Conservation (phyloP, 2,888 invertebrate species). For the Luperina testacea region DNA sequence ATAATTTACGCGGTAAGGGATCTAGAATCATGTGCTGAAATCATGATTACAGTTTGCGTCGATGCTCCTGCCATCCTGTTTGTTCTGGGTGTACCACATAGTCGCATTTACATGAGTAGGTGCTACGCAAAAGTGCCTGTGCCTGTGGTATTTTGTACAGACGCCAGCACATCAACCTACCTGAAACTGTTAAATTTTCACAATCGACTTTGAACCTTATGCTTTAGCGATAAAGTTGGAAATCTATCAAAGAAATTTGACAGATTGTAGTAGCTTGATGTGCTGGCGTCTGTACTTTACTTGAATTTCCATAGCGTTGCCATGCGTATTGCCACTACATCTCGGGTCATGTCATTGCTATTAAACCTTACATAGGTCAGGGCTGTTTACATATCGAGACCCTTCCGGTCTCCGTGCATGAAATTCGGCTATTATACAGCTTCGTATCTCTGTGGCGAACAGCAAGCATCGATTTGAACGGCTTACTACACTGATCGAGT, state of each 20-base stretch:
- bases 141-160: background rate
- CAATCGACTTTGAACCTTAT: too few relatives aligned
- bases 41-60: too few relatives aligned
- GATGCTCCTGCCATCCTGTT: background rate
- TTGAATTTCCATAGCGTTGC: background rate
- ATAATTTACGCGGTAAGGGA: too few relatives aligned
- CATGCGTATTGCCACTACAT: background rate
- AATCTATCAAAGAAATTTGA: too few relatives aligned
- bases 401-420: constrained; percentile 5
- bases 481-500: background rate
- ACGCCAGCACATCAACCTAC: too few relatives aligned
- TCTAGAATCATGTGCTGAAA: too few relatives aligned
- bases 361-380: constrained; percentile 17
- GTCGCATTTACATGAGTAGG: background rate
- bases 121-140: background rate
- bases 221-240: too few relatives aligned
- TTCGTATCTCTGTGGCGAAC: background rate
- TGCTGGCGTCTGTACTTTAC: too few relatives aligned
- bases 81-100: background rate
- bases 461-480: background rate
- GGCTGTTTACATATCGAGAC: constrained; percentile 22
- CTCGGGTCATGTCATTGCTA: background rate
- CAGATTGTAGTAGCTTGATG: too few relatives aligned
- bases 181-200: too few relatives aligned
- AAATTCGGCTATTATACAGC: background rate